Conservation (phyloP, 2,797 vertebrate species). For the Epinephelus coioides region DNA sequence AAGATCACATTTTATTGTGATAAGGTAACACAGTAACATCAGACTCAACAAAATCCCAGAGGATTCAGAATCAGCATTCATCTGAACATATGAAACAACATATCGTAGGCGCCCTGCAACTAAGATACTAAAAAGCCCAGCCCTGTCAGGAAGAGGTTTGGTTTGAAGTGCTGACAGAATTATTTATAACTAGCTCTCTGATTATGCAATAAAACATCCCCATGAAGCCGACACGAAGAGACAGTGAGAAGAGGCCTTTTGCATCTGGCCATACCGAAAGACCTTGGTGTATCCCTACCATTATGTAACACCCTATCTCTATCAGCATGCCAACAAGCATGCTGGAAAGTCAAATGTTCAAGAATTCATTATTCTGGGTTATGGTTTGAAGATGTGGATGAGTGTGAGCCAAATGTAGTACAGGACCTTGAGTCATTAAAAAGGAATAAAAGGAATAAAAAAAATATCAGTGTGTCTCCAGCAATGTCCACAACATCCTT, state of each 20-base stretch:
- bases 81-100: slow-evolving; percentile 23
- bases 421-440: neutral
- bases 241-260: slow-evolving; percentile 62
- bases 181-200: slow-evolving; percentile 63
- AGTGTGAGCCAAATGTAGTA: neutral
- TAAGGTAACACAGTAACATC: neutral
- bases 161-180: slow-evolving; percentile 59
- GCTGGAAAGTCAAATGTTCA: slow-evolving; percentile 9
- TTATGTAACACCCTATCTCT: slow-evolving; percentile 51
- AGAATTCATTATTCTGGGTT: slow-evolving; percentile 2
- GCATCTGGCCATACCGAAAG: slow-evolving; percentile 52
- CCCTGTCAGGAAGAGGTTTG: slow-evolving; percentile 26
- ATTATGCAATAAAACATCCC: slow-evolving; percentile 66
- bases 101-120: slow-evolving; percentile 24
- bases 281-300: slow-evolving; percentile 47
- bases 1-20: neutral
- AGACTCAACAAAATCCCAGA: neutral
- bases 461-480: neutral
- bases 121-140: slow-evolving; percentile 14
- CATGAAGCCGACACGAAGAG: slow-evolving; percentile 61
- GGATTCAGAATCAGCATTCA: neutral
- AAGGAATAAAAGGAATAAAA: neutral
- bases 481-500: neutral
- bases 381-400: neutral
- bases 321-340: slow-evolving; percentile 28